phyloP scores from a whole-genome alignment of 2,797 vertebrate genomes.

The Falco biarmicus region DNA sequence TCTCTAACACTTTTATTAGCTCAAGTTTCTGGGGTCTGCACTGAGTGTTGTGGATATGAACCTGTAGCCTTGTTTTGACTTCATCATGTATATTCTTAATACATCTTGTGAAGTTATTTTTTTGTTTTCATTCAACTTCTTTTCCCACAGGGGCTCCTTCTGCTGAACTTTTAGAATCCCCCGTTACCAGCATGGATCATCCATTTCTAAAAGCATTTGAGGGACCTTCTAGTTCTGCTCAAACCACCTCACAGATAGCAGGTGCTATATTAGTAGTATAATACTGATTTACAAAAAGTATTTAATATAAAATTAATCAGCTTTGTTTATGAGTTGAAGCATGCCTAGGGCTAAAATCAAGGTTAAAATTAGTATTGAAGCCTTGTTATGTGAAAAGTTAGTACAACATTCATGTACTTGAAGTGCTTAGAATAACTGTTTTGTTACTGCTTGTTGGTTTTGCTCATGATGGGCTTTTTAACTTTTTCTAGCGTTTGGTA shows the following conservation, averaged over 20 bases:
- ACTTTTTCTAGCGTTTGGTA: neutral
- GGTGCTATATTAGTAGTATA: neutral
- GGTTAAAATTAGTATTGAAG: neutral
- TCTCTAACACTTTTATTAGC: neutral
- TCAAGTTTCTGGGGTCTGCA: neutral
- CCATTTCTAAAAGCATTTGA: slow-evolving; percentile 75
- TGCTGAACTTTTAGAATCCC: slow-evolving; percentile 64
- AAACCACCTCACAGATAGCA: slow-evolving; percentile 34
- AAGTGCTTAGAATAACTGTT: neutral
- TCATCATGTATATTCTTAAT: neutral
- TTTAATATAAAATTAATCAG: neutral
- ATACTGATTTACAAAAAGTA: neutral
- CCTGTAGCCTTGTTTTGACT: neutral
- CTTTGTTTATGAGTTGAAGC: neutral
- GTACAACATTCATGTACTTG: neutral
- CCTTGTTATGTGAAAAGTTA: neutral
- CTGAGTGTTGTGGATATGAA: neutral
- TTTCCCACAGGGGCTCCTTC: slow-evolving; percentile 73
- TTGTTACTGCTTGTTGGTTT: neutral
- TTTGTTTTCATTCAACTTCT: neutral
- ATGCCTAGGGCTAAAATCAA: neutral
- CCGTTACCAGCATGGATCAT: slow-evolving; percentile 68
- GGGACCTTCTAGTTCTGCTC: slow-evolving; percentile 42
- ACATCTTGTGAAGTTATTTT: neutral
- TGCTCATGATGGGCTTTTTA: neutral